Evolutionary conservation across 2,113 vertebrate species (phyloP).

Genomic region (Trogon surrucura): DNA sequence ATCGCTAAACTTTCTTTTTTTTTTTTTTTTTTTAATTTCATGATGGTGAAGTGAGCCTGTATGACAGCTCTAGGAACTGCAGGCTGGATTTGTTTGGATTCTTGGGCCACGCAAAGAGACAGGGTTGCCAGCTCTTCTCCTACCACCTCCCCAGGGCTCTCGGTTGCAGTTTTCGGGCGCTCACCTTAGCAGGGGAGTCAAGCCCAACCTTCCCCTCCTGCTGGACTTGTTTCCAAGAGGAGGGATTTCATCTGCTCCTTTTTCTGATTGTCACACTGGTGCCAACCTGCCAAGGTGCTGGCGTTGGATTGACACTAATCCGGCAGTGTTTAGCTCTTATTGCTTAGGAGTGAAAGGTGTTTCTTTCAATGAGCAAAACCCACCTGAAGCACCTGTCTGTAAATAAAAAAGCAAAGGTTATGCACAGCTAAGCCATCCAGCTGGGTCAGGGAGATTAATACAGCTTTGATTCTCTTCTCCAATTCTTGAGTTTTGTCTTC

Average conservation of each 20-base stretch:
- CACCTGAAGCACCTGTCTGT: neutral
- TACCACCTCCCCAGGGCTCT: neutral
- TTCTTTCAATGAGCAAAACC: neutral
- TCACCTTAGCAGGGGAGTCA: neutral
- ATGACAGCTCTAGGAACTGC: neutral
- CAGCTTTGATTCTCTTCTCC: neutral
- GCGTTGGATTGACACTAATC: neutral
- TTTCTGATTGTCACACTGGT: neutral
- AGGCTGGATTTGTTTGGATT: neutral
- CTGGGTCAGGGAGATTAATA: neutral
- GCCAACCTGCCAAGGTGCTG: neutral
- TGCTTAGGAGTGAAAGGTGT: neutral
- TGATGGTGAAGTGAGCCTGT: neutral
- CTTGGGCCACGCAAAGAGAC: neutral
- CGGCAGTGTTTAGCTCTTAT: neutral
- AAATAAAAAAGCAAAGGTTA: slow-evolving; percentile 23
- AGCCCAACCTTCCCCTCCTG: neutral
- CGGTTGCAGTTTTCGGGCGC: neutral
- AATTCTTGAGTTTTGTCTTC: neutral
- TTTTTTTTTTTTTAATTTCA: neutral
- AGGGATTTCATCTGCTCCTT: neutral
- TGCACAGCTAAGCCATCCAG: neutral
- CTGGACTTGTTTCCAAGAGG: neutral
- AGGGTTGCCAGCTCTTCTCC: neutral
- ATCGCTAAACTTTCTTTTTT: neutral